Base-by-base conservation (phyloP, 2,113 vertebrate genomes). In the Sigmodon hispidus region DNA sequence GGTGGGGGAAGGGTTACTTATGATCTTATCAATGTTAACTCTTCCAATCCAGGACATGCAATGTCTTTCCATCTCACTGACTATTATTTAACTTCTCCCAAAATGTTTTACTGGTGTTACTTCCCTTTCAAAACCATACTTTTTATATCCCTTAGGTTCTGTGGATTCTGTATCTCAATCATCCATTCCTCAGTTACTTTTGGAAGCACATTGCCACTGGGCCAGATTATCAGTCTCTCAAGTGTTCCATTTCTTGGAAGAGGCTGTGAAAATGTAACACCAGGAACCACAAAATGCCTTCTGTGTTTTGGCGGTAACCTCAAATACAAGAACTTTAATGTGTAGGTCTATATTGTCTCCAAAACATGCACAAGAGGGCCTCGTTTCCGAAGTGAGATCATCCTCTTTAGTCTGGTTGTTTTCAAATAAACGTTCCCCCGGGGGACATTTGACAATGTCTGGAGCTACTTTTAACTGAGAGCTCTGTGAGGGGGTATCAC, bases 331-430 rank as follows among this genome's bases (percentile, higher is more conserved):
- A 69, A 13, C 59, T 79, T 95, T 76, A 69, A 1, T 85, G 45
- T 55, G 83, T 11, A 92, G 85, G 61, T 69, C 93, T 77, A 89
- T 16, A 57, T 22, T 11, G 9, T 63, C 69, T 95, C 52, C 45
- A 89, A 84, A 93, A 79, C 13, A 83, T 21, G 59, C 73, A 89
- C 17, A 70, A 89, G 36, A n/a, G 22, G 75, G 5, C 1, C 63
- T 81, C 16, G 67, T 95, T 93, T 92, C 52, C 63, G 83, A 81
- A 92, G 96, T 95, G 50, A 92, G 65, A 76, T 16, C 3, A 75
- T 48, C 87, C 76, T 67, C 29, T 96, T 50, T 79, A 6, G 26
- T 48, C 24, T 6, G 76, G 17, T 88, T 73, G 34, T 61, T 94
- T 95, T 84, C 61, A 91, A 65, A 19, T 65, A 63, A 52, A 52